Evolutionary conservation across 2,113 vertebrate genomes (phyloP), one percentile per base, ranked within the genome.

Genomic region (Oreocharis arfaki): DNA sequence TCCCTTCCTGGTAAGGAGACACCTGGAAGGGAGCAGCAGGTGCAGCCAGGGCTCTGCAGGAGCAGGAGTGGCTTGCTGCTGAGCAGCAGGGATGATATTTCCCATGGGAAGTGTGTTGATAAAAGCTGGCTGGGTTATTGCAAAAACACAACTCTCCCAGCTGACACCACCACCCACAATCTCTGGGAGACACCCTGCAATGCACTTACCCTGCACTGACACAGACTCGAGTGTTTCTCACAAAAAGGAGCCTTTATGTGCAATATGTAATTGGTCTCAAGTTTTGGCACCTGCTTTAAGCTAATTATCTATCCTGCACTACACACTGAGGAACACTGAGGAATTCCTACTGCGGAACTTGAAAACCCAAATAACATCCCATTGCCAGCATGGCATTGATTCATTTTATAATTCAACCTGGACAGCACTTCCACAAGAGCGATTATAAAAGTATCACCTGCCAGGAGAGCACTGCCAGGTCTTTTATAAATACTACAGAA

Each of bases 401-500:
- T 96, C 73, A 53, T 64, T 93, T 96, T 78, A 56, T 63, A 78
- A 93, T 89, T 93, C 88, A 75, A 46, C 79, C 92, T 71, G 92
- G 92, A 93, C 85, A 94, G 76, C 64, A 46, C 80, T 94, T 94
- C 69, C 85, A 84, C 35, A 68, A 92, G 73, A 92, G 73, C 1
- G 3, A 95, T 93, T 67, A 77, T 52, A 71, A 83, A 90, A 94
- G 64, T 67, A 60, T 75, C 55, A 88, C 88, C 85, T 61, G 75
- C 79, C 88, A 95, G 35, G 44, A 92, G 4, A 94, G 64, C 64
- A 56, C 71, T 81, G 90, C 47, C 71, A 86, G 75, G 44, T 84
- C 80, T 92, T 90, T 93, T 68, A 93, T 39, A 92, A 95, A 86
- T 61, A 90, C 85, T 68, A 90, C 73, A 81, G 74, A 93, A 92